A percentile compares a stretch with the other conserved stretches of the same genome.
phyloP scores from a whole-genome alignment of 2,797 vertebrate genomes.

The Nasua narica region DNA sequence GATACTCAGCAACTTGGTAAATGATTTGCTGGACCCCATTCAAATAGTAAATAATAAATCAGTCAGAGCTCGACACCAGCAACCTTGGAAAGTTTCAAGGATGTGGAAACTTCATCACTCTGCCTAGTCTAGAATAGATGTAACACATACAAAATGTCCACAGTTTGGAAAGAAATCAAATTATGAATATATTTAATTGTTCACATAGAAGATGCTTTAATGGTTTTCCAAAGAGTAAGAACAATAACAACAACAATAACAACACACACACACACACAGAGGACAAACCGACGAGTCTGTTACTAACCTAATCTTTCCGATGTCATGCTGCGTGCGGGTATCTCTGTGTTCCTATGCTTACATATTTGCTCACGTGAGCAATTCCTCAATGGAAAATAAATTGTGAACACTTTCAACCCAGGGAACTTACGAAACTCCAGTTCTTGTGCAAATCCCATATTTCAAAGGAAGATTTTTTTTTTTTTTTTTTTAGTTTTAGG shows the following conservation, averaged over 20 bases:
- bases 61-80: neutral
- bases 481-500: neutral
- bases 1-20: neutral
- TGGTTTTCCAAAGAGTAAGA: neutral
- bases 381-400: neutral
- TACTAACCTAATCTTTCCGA: neutral
- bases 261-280: neutral
- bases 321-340: rapidly evolving
- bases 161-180: neutral
- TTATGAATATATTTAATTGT: neutral
- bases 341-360: neutral
- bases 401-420: neutral
- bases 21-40: neutral
- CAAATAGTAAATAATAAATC: neutral
- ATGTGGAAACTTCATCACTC: rapidly evolving
- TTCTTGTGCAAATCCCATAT: neutral
- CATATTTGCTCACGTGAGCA: neutral
- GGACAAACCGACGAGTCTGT: neutral
- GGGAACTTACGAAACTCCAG: neutral
- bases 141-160: neutral
- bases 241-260: neutral
- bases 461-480: neutral
- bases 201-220: neutral
- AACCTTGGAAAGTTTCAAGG: neutral
- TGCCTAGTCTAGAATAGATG: neutral